Base-by-base conservation (phyloP, 64 coral and sea anemone species). In the Dendronephthya gigantea region DNA sequence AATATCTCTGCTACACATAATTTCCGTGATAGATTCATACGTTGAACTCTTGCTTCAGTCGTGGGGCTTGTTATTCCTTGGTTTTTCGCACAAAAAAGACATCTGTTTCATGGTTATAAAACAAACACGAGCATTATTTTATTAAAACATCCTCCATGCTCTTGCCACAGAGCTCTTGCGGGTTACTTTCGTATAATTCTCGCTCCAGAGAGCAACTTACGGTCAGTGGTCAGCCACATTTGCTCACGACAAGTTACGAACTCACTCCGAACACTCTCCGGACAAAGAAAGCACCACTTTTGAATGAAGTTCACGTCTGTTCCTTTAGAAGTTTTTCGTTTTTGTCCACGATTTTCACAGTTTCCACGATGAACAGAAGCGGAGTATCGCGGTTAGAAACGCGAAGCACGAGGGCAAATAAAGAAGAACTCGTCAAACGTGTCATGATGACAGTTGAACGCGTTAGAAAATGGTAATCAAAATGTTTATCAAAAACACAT, bases 381-480 rank as follows among this genome's bases (percentile, higher is more conserved):
- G 72, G 72, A 79, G 29, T 79, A 33, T 79, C 72, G 15, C 25
- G 72, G 72, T 29, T 79, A 36, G 72, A 79, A 79, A 79, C 72
- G 72, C 72, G 72, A 14, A 79, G 72, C 17, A 36, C 72, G 1
- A 79, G 72, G 36, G 72, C 72, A 34, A 79, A 79, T 39, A 79
- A 79, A 79, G 72, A 79, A 36, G 72, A 79, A 79, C 30, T 79
- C 0, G 72, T 79, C 1, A 79, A 79, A 79, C 72, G 72, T 33
- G 72, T 79, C 22, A 79, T 79, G 72, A 36, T 79, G 72, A 79
- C 72, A 4, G 72, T 79, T 79, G 72, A 79, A 39, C 72, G 72
- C n/a, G 72, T 79, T 4, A 79, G 32, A 79, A 79, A 79, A 79
- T 79, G 72, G 72, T 79, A 39, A 79, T 19, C 15, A 79, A 66